Base-by-base conservation (phyloP, 2,888 invertebrate genomes). In the Noctua comes region DNA sequence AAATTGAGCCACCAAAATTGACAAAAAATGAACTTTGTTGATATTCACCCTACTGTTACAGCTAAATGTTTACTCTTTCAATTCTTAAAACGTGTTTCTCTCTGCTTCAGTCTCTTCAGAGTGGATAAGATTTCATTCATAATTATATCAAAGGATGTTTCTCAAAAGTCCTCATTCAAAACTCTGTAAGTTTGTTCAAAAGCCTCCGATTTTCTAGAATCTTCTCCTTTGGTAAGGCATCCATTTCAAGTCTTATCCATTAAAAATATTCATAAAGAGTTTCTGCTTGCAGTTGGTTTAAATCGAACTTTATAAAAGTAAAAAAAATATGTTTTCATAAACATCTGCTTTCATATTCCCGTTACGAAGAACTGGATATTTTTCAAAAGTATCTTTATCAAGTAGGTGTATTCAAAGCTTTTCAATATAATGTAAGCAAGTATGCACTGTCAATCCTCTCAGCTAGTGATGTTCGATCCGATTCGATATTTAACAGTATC, bases 361-460 rank as follows among this genome's bases (percentile, higher is more conserved):
- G 16, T 84, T 62, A 24, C 6, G 10, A 2, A 18, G 13, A n/a
- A 36, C 51, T 40, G n/a, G 11, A 77, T 64, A 31, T 72, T 59
- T 62, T n/a, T 72, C 51, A 57, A 79, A 79, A 79, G 21, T 27
- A 21, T 62, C 24, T 3, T 46, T n/a, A 31, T 43, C 57, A 40
- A 48, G 27, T 36, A n/a, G 16, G 5, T 57, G 57, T 86, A 82
- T 69, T 62, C 51, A 66, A 40, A 65, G 21, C 68, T 72, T 31
- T 46, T 65, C 70, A 74, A 31, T 13, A 13, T 54, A 82, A 46
- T 10, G 16, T 64, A 51, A 7, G 48, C 1, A 48, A 18, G 5
- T n/a, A n/a, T 66, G 31, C 54, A 31, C 18, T 66, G 72, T 57
- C 86, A 73, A 73, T 76, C 51, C n/a, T 10, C 24, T 51, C 8